These are phyloP conservation scores for Merluccius polli DNA, from an alignment of 2,797 vertebrate genomes.

Conservation along the genomic window DNA sequence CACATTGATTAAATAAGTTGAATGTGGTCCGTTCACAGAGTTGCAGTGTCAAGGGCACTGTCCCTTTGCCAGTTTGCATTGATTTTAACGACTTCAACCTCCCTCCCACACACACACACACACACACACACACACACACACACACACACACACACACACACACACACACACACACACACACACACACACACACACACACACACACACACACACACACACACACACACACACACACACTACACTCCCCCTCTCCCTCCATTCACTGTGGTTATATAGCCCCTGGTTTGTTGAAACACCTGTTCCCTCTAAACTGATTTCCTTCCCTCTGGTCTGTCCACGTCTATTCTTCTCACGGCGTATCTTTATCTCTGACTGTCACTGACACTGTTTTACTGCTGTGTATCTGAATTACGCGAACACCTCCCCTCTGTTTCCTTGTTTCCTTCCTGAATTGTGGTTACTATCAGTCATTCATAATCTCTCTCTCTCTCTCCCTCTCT, in stretches of 20 bases:
- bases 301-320: background rate
- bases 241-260: slow-evolving; percentile 6
- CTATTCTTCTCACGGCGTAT: slow-evolving; percentile 7
- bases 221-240: background rate
- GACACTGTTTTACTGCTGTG: background rate
- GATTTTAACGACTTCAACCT: slow-evolving; percentile 55
- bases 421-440: background rate
- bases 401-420: background rate
- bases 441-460: no score
- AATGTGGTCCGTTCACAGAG: slow-evolving; percentile 31
- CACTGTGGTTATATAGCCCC: background rate
- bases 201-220: background rate
- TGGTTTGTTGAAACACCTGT: slow-evolving; percentile 2
- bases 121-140: no score
- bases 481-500: slow-evolving; percentile 10
- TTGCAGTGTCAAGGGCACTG: slow-evolving; percentile 60
- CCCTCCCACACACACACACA: background rate
- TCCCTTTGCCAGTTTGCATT: slow-evolving; percentile 57
- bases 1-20: slow-evolving; percentile 20
- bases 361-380: background rate
- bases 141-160: background rate
- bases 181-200: background rate
- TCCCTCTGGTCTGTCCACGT: slow-evolving; percentile 20
- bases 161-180: background rate
- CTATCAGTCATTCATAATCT: background rate